Percentiles rank a stretch among this genome's conserved stretches.
Evolutionary conservation across 2,888 invertebrate genomes (phyloP).

Genomic region (Aproaerema taeniolella): DNA sequence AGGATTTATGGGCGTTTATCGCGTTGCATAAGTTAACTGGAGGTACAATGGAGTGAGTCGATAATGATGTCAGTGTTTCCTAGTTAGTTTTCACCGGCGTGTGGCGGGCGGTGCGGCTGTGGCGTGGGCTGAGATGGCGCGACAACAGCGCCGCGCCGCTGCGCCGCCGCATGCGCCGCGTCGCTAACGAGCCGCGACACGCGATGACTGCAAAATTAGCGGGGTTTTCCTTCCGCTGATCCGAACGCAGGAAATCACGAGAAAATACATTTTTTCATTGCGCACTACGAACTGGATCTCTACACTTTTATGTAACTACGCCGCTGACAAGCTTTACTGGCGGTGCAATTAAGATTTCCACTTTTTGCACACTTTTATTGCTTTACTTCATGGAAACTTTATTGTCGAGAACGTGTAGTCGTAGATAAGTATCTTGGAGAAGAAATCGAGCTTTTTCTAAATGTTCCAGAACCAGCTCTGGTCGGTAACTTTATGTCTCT

Average conservation of each 20-base stretch:
- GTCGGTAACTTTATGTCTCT: conserved; percentile 52
- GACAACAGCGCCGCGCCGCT: conserved; percentile 27
- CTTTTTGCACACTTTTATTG: conserved; percentile 73
- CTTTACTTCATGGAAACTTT: conserved; percentile 75
- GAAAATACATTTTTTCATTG: conserved; percentile 70
- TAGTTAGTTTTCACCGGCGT: conserved; percentile 38
- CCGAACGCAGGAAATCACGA: conserved; percentile 64
- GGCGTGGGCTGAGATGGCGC: conserved; percentile 27
- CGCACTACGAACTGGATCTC: conserved; percentile 63
- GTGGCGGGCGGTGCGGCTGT: conserved; percentile 28
- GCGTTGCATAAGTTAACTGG: conserved; percentile 52
- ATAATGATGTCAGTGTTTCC: conserved; percentile 54
- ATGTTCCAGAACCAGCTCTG: conserved; percentile 60
- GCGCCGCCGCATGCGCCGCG: conserved; percentile 22
- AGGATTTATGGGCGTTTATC: conserved; percentile 64
- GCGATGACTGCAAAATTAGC: conserved; percentile 60
- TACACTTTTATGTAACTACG: conserved; percentile 66
- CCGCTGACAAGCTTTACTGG: conserved; percentile 61
- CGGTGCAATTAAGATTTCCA: conserved; percentile 72
- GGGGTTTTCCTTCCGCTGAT: conserved; percentile 71
- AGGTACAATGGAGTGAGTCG: conserved; percentile 48
- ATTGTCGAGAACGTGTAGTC: conserved; percentile 68
- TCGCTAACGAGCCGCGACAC: conserved; percentile 60
- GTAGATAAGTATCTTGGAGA: conserved; percentile 69
- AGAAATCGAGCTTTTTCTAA: conserved; percentile 74